Percentiles rank a stretch among this genome's conserved stretches.
phyloP scores from a whole-genome alignment of 1,140 invertebrate species.

The Lasioglossum albipes region DNA sequence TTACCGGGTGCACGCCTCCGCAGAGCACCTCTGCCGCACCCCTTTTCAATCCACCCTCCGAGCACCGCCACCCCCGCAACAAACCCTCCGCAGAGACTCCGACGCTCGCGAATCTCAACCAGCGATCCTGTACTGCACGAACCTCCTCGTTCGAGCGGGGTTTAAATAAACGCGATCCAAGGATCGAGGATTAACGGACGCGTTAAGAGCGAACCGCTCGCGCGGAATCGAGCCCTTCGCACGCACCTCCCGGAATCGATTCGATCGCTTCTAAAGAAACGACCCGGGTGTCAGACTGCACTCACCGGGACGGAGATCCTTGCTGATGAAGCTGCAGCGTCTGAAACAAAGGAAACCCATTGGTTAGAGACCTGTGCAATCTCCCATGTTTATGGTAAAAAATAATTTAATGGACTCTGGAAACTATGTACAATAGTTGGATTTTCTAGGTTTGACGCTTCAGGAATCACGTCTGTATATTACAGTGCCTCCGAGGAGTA shows the following conservation, averaged over 20 bases:
- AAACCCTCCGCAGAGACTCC: neutral
- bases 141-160: no score
- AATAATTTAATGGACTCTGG: no score
- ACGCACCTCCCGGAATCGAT: neutral
- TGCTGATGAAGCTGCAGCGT: neutral
- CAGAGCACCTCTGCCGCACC: conserved; percentile 51
- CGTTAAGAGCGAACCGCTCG: neutral
- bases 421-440: no score
- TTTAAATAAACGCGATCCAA: neutral
- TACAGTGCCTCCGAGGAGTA: no score
- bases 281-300: neutral
- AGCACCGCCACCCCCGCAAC: neutral
- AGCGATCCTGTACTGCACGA: neutral
- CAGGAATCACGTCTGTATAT: no score
- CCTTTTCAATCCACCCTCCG: conserved; percentile 33
- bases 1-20: conserved; percentile 73
- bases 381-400: no score
- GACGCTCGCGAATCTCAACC: conserved; percentile 13
- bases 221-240: neutral
- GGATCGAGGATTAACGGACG: conserved; percentile 9
- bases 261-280: neutral
- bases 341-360: conserved; percentile 61
- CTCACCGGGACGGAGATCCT: conserved; percentile 28
- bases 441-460: no score
- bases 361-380: neutral